Conservation (phyloP, 2,888 invertebrate genomes). For the Cordilura impudica region DNA sequence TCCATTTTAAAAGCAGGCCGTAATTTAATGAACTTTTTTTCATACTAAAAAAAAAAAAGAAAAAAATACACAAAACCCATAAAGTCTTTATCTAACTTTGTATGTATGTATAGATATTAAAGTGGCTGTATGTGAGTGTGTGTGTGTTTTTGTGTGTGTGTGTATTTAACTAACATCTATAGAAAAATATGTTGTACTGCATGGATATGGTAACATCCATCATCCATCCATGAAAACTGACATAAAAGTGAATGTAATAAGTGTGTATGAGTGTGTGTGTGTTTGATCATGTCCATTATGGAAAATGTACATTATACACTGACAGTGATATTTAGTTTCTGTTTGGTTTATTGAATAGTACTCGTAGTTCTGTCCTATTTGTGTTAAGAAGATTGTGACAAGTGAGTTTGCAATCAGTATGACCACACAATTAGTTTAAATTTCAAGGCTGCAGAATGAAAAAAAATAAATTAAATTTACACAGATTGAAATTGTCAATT, state of each 20-base stretch:
- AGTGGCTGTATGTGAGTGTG: not conserved
- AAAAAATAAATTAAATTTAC: conserved; percentile 18
- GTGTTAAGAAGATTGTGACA: conserved; percentile 42
- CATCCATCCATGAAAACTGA: conserved; percentile 44
- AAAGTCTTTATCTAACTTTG: not conserved
- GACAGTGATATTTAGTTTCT: conserved; percentile 35
- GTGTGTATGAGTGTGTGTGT: not conserved
- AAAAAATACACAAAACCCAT: not conserved
- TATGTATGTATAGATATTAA: too few species aligned
- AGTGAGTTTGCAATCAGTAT: conserved; percentile 54
- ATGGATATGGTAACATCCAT: conserved; percentile 47
- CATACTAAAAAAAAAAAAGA: not conserved
- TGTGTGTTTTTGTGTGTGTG: not conserved
- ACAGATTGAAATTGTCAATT: conserved; percentile 54
- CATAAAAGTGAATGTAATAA: conserved; percentile 29
- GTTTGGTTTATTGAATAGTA: conserved; percentile 7
- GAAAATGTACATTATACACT: conserved; percentile 18
- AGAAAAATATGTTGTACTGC: not conserved
- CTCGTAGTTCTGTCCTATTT: not conserved
- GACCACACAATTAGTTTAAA: conserved; percentile 59
- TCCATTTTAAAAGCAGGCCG: conserved; percentile 49
- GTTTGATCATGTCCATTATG: conserved; percentile 32
- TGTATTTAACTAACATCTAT: not conserved
- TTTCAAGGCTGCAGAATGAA: conserved; percentile 56
- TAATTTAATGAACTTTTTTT: conserved; percentile 63